A percentile compares a stretch with the other conserved stretches of the same genome.
Conservation (phyloP, 1,140 invertebrate species). For the Sipha flava region DNA sequence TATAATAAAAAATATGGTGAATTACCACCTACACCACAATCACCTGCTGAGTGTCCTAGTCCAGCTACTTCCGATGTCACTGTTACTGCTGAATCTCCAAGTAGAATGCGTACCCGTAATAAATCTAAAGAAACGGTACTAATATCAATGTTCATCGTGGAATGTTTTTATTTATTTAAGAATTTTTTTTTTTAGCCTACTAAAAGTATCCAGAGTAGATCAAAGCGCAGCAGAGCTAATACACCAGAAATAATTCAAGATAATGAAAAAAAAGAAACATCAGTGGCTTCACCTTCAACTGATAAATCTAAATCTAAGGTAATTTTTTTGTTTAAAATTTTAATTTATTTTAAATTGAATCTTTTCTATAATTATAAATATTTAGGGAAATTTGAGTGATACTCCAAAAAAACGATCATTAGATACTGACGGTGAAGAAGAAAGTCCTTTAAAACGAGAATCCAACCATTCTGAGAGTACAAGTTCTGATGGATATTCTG, state of each 20-base stretch:
- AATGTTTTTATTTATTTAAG: not conserved
- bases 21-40: slow-evolving; percentile 50
- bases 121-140: slow-evolving; percentile 63
- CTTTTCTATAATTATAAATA: not conserved
- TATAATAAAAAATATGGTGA: slow-evolving; percentile 79
- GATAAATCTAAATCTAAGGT: slow-evolving; percentile 21
- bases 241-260: slow-evolving; percentile 21
- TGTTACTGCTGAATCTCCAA: slow-evolving; percentile 46
- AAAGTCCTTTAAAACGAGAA: slow-evolving; percentile 21
- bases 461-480: slow-evolving; percentile 24
- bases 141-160: not conserved
- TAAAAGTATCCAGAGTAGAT: slow-evolving; percentile 18
- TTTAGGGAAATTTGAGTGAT: slow-evolving; percentile 7
- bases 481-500: slow-evolving; percentile 28
- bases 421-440: slow-evolving; percentile 25
- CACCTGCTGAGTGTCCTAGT: slow-evolving; percentile 60
- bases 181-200: not conserved
- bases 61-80: slow-evolving; percentile 56
- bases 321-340: not conserved
- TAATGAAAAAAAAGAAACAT: slow-evolving; percentile 21
- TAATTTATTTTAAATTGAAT: not conserved
- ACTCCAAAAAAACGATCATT: slow-evolving; percentile 20
- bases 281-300: not conserved
- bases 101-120: slow-evolving; percentile 79
- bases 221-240: slow-evolving; percentile 22